phyloP scores from a whole-genome alignment of 2,888 invertebrate genomes.

The Agonum fuliginosum region DNA sequence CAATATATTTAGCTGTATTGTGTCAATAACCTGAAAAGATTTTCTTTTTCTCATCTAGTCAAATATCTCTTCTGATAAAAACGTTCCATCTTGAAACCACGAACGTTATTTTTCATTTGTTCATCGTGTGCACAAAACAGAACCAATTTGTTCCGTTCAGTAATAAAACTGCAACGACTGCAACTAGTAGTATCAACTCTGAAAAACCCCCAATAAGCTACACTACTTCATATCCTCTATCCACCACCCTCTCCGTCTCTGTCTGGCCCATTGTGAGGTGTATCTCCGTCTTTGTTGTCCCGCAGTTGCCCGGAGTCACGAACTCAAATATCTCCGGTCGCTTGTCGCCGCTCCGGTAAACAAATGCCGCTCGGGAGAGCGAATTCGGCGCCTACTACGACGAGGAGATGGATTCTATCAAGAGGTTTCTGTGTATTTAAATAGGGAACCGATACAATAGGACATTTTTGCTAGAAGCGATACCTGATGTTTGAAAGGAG shows the following conservation, averaged over 20 bases:
- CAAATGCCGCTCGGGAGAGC: slow-evolving; percentile 24
- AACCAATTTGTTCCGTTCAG: neutral
- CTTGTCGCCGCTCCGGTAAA: slow-evolving; percentile 40
- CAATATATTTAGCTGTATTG: too few species aligned
- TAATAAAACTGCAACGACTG: slow-evolving; percentile 5
- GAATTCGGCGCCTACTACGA: slow-evolving; percentile 7
- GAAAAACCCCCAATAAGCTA: slow-evolving; percentile 30
- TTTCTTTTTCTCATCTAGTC: too few species aligned
- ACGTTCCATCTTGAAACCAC: too few species aligned
- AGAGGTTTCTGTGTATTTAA: neutral
- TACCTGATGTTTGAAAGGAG: too few species aligned
- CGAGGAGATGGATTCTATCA: slow-evolving; percentile 25
- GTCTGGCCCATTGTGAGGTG: too few species aligned
- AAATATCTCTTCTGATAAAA: too few species aligned
- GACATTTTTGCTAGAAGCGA: too few species aligned
- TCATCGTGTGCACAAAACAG: too few species aligned
- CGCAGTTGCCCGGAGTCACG: slow-evolving; percentile 22
- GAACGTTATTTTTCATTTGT: too few species aligned
- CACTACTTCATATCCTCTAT: slow-evolving; percentile 6
- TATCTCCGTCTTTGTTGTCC: neutral
- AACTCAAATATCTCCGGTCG: slow-evolving; percentile 55
- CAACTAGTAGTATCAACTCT: too few species aligned
- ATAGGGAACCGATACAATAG: too few species aligned
- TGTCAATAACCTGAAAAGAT: too few species aligned
- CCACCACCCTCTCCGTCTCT: neutral